Conservation (phyloP, 2,797 vertebrate species). For the Brotula barbata region DNA sequence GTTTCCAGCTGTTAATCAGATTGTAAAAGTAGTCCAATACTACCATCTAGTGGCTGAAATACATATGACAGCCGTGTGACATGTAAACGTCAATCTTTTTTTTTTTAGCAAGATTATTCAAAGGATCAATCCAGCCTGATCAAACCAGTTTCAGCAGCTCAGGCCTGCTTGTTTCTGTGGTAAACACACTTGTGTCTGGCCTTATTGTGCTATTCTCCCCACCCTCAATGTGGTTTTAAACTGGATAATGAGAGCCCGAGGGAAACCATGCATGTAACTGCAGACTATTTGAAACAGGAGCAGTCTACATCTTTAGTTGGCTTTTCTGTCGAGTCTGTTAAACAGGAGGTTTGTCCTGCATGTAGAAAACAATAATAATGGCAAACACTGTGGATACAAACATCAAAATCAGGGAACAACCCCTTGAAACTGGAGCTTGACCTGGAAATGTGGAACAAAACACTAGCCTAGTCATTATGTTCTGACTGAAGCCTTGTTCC, state of each 20-base stretch:
- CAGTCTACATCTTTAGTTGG: slow-evolving; percentile 13
- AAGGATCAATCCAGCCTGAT: background rate
- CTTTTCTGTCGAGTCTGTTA: background rate
- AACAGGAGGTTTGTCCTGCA: background rate
- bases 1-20: too few relatives aligned
- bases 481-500: background rate
- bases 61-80: background rate
- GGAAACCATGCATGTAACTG: slow-evolving; percentile 24
- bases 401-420: background rate
- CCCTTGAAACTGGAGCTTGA: background rate
- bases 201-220: slow-evolving; percentile 1
- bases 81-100: background rate
- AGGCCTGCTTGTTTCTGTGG: background rate
- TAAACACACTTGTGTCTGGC: background rate
- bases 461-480: too few relatives aligned
- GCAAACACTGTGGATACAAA: background rate
- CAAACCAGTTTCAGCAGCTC: background rate
- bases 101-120: background rate
- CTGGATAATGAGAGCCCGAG: slow-evolving; percentile 46
- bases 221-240: slow-evolving; percentile 9
- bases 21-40: slow-evolving; percentile 12
- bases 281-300: slow-evolving; percentile 9
- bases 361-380: background rate
- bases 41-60: slow-evolving; percentile 53
- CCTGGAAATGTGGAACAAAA: background rate